Conservation (phyloP, 2,113 vertebrate genomes). For the Onychostoma macrolepis region DNA sequence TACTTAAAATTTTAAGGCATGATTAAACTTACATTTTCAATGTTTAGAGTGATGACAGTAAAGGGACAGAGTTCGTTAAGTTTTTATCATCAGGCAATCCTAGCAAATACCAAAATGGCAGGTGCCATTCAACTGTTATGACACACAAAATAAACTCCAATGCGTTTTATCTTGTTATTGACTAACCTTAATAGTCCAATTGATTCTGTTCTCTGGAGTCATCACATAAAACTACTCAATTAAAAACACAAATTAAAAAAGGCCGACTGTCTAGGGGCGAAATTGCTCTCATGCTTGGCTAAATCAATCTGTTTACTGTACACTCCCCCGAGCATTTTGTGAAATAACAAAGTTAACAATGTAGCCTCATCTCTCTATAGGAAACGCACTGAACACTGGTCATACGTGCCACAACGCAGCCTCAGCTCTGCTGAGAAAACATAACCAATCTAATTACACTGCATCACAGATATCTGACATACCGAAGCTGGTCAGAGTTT, state of each 20-base stretch:
- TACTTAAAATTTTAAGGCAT: background rate
- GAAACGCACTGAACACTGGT: background rate
- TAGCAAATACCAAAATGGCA: background rate
- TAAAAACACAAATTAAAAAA: slow-evolving; percentile 52
- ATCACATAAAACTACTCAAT: slow-evolving; percentile 46
- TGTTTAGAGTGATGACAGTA: background rate
- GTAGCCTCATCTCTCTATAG: background rate
- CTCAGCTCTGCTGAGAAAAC: background rate
- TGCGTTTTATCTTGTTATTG: slow-evolving; percentile 2
- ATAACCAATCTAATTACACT: slow-evolving; percentile 18
- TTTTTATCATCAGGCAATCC: slow-evolving; percentile 6
- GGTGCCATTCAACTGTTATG: background rate
- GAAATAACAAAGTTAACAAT: slow-evolving; percentile 29
- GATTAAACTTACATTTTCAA: background rate
- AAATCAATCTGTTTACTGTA: slow-evolving; percentile 41
- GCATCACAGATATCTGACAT: background rate
- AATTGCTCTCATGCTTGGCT: slow-evolving; percentile 32
- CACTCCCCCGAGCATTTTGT: background rate
- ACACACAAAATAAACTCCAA: slow-evolving; percentile 9
- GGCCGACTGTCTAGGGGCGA: background rate
- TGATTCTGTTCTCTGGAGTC: slow-evolving; percentile 29
- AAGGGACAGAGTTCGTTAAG: background rate
- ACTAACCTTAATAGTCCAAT: slow-evolving; percentile 12
- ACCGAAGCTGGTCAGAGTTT: background rate
- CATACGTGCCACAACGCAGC: background rate